Percentiles rank a stretch among this genome's conserved stretches.
These are phyloP conservation scores for Atrina japonica DNA, from an alignment of 2,888 invertebrate genomes.

Conservation along the genomic window DNA sequence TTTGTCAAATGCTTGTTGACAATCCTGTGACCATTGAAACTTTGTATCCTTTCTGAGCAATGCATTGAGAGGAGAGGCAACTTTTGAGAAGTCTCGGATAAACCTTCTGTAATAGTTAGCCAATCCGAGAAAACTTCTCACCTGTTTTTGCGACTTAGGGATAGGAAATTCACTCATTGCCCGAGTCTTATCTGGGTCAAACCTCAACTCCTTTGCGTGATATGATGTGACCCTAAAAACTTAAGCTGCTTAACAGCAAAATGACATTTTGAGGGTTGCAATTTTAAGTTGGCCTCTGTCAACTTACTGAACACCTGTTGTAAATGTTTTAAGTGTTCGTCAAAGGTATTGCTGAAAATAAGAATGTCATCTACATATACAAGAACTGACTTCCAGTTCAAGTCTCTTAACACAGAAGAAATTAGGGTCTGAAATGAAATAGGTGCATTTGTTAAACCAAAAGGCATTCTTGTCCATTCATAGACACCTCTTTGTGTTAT, in stretches of 20 bases:
- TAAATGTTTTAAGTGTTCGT: conserved; percentile 48
- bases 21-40: conserved; percentile 42
- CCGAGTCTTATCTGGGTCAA: conserved; percentile 36
- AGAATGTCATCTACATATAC: conserved; percentile 59
- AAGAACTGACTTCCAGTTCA: conserved; percentile 53
- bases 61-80: conserved; percentile 43
- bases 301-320: conserved; percentile 45
- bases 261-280: conserved; percentile 52
- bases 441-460: conserved; percentile 53
- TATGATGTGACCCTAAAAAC: conserved; percentile 48
- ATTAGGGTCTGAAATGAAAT: conserved; percentile 49
- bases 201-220: conserved; percentile 39
- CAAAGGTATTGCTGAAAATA: conserved; percentile 42
- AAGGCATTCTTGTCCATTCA: conserved; percentile 47
- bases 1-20: conserved; percentile 38
- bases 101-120: conserved; percentile 51
- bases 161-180: conserved; percentile 25
- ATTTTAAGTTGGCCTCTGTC: conserved; percentile 43
- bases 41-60: conserved; percentile 12
- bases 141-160: conserved; percentile 35
- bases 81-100: conserved; percentile 38
- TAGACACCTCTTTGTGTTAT: conserved; percentile 46
- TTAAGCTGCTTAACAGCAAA: conserved; percentile 42
- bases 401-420: conserved; percentile 35
- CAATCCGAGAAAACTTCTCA: conserved; percentile 45